Conservation (phyloP, 2,113 vertebrate species). For the Campylomormyrus tamandua region DNA sequence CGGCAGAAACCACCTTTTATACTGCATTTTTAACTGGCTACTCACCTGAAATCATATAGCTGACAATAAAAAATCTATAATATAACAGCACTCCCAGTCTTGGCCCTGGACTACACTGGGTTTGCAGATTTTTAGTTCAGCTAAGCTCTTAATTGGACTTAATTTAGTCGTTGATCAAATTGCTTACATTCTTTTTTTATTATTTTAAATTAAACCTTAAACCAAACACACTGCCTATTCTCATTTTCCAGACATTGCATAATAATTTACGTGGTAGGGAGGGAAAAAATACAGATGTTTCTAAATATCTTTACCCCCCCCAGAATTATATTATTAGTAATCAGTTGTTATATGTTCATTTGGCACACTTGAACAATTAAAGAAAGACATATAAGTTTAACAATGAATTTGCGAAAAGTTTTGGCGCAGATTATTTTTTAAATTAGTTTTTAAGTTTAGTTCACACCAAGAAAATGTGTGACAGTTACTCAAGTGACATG, state of each 20-base stretch:
- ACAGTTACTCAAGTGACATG: neutral
- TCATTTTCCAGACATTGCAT: neutral
- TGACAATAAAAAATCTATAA: too few species aligned
- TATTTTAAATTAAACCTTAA: neutral
- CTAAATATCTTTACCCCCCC: neutral
- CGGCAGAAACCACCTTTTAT: neutral
- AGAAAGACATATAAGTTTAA: neutral
- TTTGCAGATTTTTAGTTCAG: neutral
- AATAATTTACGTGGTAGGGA: neutral
- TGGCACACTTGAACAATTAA: neutral
- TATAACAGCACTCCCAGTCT: neutral
- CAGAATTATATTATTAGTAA: neutral
- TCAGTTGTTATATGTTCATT: neutral
- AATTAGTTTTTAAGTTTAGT: neutral
- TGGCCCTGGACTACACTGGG: neutral
- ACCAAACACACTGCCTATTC: neutral
- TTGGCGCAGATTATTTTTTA: neutral
- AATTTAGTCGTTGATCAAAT: neutral
- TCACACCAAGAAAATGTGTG: neutral
- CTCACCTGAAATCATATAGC: neutral
- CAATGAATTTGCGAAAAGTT: neutral
- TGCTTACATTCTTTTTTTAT: neutral
- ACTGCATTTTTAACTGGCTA: neutral
- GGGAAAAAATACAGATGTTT: neutral
- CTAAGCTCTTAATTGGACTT: neutral